Percentiles rank a stretch among this genome's conserved stretches.
Evolutionary conservation across 2,888 invertebrate genomes (phyloP).

Genomic region (Amitus sp.): DNA sequence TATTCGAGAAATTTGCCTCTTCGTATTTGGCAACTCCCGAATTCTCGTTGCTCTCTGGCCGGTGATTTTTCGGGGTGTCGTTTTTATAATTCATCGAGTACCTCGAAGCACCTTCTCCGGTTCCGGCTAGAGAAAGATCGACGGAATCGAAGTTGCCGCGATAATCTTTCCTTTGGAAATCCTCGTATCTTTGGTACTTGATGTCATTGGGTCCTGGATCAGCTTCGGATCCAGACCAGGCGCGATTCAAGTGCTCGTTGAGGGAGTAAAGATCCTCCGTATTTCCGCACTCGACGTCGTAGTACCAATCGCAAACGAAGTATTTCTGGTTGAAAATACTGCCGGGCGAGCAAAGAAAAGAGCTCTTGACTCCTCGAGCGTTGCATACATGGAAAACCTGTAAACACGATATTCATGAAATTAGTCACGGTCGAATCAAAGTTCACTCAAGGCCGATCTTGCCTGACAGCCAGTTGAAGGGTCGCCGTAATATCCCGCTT

Average conservation of each 20-base stretch:
- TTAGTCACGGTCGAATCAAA: no score
- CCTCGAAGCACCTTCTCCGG: slow-evolving; percentile 40
- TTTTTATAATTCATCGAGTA: slow-evolving; percentile 20
- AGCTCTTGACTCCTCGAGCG: slow-evolving; percentile 64
- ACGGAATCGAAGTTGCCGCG: slow-evolving; percentile 31
- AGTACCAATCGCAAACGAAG: slow-evolving; percentile 71
- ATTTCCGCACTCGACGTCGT: slow-evolving; percentile 66
- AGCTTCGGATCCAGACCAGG: slow-evolving; percentile 2
- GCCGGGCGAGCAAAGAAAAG: slow-evolving; percentile 69
- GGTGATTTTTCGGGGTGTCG: slow-evolving; percentile 15
- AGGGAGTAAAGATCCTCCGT: slow-evolving; percentile 45
- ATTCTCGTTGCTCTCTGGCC: slow-evolving; percentile 7
- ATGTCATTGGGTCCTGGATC: slow-evolving; percentile 19
- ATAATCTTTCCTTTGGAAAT: slow-evolving; percentile 14
- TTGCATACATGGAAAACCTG: slow-evolving; percentile 69
- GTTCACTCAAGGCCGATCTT: no score
- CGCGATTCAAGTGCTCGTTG: slow-evolving; percentile 39
- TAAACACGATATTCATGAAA: no score
- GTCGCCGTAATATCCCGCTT: slow-evolving; percentile 67
- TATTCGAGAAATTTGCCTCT: slow-evolving; percentile 15
- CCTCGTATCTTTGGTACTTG: slow-evolving; percentile 16
- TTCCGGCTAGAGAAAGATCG: slow-evolving; percentile 47
- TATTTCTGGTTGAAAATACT: slow-evolving; percentile 69
- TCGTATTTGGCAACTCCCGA: neutral
- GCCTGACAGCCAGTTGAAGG: slow-evolving; percentile 67